Percentiles rank a stretch among this genome's conserved stretches.
Evolutionary conservation across 2,888 invertebrate genomes (phyloP).

Genomic region (Ichneumoninae sp.): DNA sequence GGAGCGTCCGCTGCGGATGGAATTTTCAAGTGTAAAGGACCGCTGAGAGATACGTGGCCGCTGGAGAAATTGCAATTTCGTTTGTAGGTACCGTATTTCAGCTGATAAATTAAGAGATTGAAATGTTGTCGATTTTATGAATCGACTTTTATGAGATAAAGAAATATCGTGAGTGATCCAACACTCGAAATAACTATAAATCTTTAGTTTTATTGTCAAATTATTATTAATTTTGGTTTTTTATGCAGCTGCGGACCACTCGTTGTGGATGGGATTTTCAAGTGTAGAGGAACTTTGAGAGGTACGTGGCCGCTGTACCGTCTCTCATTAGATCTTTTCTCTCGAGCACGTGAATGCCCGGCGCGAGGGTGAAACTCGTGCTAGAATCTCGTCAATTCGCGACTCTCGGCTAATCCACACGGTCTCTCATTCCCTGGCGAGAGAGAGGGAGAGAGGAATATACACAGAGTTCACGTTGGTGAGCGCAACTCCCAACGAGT

Average conservation of each 20-base stretch:
- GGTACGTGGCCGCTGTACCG: background rate
- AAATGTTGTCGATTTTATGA: background rate
- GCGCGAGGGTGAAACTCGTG: constrained; percentile 75
- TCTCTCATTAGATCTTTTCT: constrained; percentile 52
- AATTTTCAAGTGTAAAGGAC: background rate
- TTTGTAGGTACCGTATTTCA: constrained; percentile 11
- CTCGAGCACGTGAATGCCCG: constrained; percentile 46
- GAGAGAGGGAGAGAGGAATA: background rate
- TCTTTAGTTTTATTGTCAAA: too few species aligned
- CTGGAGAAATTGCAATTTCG: constrained; percentile 39
- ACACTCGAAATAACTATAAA: too few species aligned
- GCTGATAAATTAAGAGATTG: constrained; percentile 5
- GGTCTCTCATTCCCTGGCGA: constrained; percentile 8
- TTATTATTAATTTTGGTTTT: too few species aligned
- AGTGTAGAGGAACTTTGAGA: background rate
- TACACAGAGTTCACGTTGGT: constrained; percentile 6
- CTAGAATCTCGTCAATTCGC: constrained; percentile 80
- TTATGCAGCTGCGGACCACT: background rate
- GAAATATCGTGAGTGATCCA: background rate
- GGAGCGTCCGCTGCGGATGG: background rate
- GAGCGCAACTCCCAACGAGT: constrained; percentile 21
- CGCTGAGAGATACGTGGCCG: background rate
- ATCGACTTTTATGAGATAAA: background rate
- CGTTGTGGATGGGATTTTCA: too few species aligned
- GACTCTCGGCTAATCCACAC: constrained; percentile 74